Evolutionary conservation across 1,140 invertebrate genomes (phyloP), one percentile per base, ranked within the genome.

Genomic region (Ephestia elutella): DNA sequence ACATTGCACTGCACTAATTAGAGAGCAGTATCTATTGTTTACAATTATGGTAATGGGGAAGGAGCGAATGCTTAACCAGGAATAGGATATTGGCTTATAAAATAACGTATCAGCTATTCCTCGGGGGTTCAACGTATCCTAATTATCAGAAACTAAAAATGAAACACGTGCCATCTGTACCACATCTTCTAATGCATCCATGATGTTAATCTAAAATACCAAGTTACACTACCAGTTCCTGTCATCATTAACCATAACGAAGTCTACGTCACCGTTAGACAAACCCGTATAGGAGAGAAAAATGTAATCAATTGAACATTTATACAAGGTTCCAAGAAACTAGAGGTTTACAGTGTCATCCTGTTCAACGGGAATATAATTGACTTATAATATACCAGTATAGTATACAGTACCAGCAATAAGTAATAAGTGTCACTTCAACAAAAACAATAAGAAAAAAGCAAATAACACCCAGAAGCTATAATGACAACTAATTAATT

Each of bases 151-250:
- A 5, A 32, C 30, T 32, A 32, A 25, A 25, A 7, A 32, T 10
- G 3, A 7, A 4, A 32, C 3, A 32, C 9, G 11, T 32, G 1
- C 7, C 3, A 32, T 2, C 7, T 10, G 3, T 10, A 32, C 30
- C 1, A 32, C 30, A 32, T 32, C 9, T 32, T 9, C 1, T 32
- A 32, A 32, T 7, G 4, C 11, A 5, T n/a, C n/a, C 3, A 32
- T 32, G 11, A 1, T 5, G 7, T 32, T 11, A 32, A 7, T 3
- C 30, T 32, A 25, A 25, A 25, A 25, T 7, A 25, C 3, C 38
- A 44, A 5, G 38, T 15, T 44, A 44, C 38, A 44, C 10, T 44
- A 75, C 67, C 56, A 65, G 66, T 74, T 72, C 71, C 75, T 78
- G 76, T 70, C 60, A 54, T 66, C 56, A 65, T 67, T 66, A 66